Conservation (phyloP, 2,797 vertebrate species). For the Crotalus adamanteus region DNA sequence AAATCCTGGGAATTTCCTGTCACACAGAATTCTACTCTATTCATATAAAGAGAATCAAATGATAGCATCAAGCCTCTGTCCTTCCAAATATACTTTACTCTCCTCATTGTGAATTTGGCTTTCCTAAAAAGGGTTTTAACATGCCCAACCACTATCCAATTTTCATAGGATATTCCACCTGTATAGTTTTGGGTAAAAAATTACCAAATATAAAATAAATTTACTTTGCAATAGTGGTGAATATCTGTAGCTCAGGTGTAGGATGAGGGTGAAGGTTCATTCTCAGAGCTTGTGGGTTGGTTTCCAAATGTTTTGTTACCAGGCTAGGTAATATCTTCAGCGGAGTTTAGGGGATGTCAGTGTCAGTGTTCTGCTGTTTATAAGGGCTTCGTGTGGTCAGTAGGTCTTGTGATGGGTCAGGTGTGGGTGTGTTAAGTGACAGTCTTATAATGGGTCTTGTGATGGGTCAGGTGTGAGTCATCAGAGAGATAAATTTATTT, state of each 20-base stretch:
- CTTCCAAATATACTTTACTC: background rate
- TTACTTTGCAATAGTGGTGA: slow-evolving; percentile 34
- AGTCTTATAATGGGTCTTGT: too few species aligned
- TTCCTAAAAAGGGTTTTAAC: slow-evolving; percentile 27
- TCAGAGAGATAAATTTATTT: slow-evolving; percentile 53
- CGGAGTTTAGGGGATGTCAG: too few species aligned
- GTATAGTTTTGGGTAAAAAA: slow-evolving; percentile 49
- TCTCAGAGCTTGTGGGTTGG: too few species aligned
- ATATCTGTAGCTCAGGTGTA: too few species aligned
- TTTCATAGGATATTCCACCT: slow-evolving; percentile 33
- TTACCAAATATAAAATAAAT: slow-evolving; percentile 62
- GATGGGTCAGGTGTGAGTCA: too few species aligned
- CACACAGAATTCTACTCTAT: slow-evolving; percentile 6
- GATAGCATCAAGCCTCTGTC: slow-evolving; percentile 45
- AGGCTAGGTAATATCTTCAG: too few species aligned
- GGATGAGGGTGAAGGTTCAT: too few species aligned
- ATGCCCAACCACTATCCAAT: background rate
- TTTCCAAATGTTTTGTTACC: too few species aligned
- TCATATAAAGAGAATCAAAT: slow-evolving; percentile 28
- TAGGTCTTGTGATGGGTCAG: too few species aligned
- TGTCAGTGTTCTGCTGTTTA: too few species aligned
- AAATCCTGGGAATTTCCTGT: slow-evolving; percentile 27
- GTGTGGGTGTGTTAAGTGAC: too few species aligned
- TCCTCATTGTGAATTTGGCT: background rate
- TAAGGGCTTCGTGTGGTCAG: too few species aligned